Evolutionary conservation across 2,888 invertebrate species (phyloP), one percentile per base, ranked within the genome.

Genomic region (Meiosimyza platycephala): DNA sequence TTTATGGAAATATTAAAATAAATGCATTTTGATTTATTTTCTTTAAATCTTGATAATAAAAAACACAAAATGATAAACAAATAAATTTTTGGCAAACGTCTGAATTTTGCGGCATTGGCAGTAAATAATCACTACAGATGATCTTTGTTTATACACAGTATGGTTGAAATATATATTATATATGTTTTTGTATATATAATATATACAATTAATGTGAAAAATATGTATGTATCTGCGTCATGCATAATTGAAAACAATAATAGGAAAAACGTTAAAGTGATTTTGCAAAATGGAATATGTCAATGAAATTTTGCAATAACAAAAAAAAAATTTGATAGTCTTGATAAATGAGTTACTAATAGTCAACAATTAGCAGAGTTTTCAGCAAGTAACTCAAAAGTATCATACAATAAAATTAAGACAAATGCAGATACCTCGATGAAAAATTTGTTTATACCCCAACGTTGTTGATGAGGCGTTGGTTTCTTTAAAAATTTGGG

Each of bases 381-480:
- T 60, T 40, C 16, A 64, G 11, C 40, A 51, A 50, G 47, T 51
- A n/a, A 68, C 12, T 40, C 66, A 52, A 71, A 71, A 52, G 48
- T 22, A 72, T 55, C 4, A 11, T 16, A 63, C 51, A 13, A 54
- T 60, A 50, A 47, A 67, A n/a, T 47, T 28, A 28, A 28, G 28
- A 4, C 4, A 28, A 28, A 28, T 68, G 54, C 40, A 69, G 16
- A 47, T 82, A 84, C 85, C 84, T 85, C 82, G 67, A 83, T 71
- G 18, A 81, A 78, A 70, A 80, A 78, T 65, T 79, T 80, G 71
- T 80, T 79, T 76, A 78, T 78, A 72, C 80, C 83, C 84, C 84
- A 85, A 71, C 85, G 85, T 76, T 79, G 79, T 77, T 85, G 84
- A 76, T 85, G 84, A 72, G 73, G 79, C 74, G 81, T 81, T 62